Conservation (phyloP, 2,113 vertebrate genomes). For the Odontophorus gujanensis region DNA sequence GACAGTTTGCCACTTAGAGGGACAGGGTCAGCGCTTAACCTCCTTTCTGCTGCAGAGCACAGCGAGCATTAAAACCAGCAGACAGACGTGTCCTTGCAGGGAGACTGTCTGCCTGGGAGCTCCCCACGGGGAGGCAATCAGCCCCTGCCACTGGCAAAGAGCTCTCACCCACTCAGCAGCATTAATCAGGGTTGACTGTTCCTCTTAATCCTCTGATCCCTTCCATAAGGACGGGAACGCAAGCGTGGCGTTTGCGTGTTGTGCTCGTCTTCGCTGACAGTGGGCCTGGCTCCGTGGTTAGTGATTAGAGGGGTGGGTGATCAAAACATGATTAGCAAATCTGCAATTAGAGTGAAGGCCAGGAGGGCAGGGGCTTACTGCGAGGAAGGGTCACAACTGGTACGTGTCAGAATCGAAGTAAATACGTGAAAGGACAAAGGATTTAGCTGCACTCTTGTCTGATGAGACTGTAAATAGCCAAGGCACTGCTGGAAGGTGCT, state of each 20-base stretch:
- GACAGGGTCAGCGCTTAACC: background rate
- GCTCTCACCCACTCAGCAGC: background rate
- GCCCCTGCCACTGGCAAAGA: background rate
- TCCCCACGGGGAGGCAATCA: background rate
- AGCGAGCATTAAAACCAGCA: background rate
- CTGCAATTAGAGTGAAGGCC: constrained; percentile 43
- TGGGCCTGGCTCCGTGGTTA: background rate
- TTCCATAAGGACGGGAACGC: background rate
- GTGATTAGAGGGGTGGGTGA: background rate
- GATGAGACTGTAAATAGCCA: background rate
- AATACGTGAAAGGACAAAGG: background rate
- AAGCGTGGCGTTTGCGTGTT: background rate
- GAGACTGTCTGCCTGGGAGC: background rate
- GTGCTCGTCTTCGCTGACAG: background rate
- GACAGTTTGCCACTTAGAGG: background rate
- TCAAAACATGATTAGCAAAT: constrained; percentile 47
- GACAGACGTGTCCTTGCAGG: background rate
- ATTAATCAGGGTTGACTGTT: constrained; percentile 9
- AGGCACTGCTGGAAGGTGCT: background rate
- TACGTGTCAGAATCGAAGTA: background rate
- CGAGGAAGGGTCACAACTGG: background rate
- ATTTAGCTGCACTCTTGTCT: background rate
- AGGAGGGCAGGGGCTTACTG: constrained; percentile 35
- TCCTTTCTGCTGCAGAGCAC: background rate
- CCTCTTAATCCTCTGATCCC: constrained; percentile 57